These are phyloP conservation scores for Drosophila hydei DNA, from an alignment of 1,140 invertebrate genomes.

Conservation along the genomic window DNA sequence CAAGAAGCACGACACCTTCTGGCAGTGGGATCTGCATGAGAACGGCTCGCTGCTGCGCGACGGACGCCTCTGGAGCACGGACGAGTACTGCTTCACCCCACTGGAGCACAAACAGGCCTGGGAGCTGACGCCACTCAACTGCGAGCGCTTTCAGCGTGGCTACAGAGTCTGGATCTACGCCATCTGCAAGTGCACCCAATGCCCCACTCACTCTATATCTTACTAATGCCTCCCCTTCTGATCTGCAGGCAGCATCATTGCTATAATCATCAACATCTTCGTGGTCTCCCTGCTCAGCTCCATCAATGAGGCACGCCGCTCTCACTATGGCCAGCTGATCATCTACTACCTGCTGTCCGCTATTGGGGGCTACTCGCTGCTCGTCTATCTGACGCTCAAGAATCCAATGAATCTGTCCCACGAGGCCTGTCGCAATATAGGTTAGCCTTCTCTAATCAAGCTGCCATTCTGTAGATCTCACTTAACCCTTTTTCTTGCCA, in stretches of 20 bases:
- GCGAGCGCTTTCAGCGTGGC: slow-evolving; percentile 72
- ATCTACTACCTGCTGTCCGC: slow-evolving; percentile 70
- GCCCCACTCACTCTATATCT: not conserved
- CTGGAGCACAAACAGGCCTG: slow-evolving; percentile 70
- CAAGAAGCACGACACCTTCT: slow-evolving; percentile 65
- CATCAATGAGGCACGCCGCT: slow-evolving; percentile 65
- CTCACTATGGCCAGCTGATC: slow-evolving; percentile 69
- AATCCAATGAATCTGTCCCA: slow-evolving; percentile 74
- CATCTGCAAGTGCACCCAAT: slow-evolving; percentile 66
- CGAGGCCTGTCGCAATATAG: slow-evolving; percentile 67
- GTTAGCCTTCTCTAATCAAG: slow-evolving; percentile 7
- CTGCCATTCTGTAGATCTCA: not conserved
- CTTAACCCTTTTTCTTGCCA: not conserved
- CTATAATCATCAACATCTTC: slow-evolving; percentile 71
- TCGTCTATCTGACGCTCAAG: slow-evolving; percentile 71
- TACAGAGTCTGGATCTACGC: slow-evolving; percentile 79
- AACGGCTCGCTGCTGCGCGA: slow-evolving; percentile 56
- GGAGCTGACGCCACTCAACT: slow-evolving; percentile 68
- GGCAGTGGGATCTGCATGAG: slow-evolving; percentile 68
- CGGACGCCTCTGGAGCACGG: slow-evolving; percentile 60
- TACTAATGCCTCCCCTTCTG: not conserved
- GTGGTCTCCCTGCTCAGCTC: slow-evolving; percentile 59
- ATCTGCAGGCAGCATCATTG: slow-evolving; percentile 63
- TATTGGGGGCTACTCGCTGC: slow-evolving; percentile 56
- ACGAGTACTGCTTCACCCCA: slow-evolving; percentile 74